Conservation (phyloP, 1,140 invertebrate genomes). For the Cheumatopsyche charites region DNA sequence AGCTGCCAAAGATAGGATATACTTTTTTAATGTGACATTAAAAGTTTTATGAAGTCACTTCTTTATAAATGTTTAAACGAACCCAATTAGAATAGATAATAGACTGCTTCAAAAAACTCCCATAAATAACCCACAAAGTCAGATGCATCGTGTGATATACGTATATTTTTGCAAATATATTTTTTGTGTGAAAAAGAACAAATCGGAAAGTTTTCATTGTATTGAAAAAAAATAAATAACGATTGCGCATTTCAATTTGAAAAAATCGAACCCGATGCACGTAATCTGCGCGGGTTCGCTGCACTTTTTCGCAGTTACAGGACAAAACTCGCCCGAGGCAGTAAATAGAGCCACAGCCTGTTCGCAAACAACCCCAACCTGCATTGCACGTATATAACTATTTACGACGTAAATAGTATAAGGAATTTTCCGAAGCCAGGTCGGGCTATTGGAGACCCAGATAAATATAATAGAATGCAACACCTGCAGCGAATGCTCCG, state of each 20-base stretch:
- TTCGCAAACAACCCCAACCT: neutral
- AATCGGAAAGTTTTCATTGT: too few relatives aligned
- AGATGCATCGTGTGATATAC: too few relatives aligned
- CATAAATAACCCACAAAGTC: too few relatives aligned
- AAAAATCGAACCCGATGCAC: neutral
- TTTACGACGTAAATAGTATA: too few relatives aligned
- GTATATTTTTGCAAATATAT: too few relatives aligned
- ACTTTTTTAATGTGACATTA: slow-evolving; percentile 19
- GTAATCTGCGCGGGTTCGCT: slow-evolving; percentile 10
- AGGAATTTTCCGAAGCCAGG: slow-evolving; percentile 1
- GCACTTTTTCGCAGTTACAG: slow-evolving; percentile 8
- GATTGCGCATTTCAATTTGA: too few relatives aligned
- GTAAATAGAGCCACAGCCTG: slow-evolving; percentile 13
- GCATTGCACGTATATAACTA: too few relatives aligned
- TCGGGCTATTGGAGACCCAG: neutral
- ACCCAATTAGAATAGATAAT: slow-evolving; percentile 2
- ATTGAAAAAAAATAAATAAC: too few relatives aligned
- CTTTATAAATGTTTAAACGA: slow-evolving; percentile 18
- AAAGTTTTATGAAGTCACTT: neutral
- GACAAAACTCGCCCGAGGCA: slow-evolving; percentile 10
- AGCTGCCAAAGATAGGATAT: slow-evolving; percentile 17
- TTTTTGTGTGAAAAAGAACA: too few relatives aligned
- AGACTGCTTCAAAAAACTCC: too few relatives aligned
- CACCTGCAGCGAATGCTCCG: slow-evolving; percentile 15
- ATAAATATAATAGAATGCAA: slow-evolving; percentile 24